Conservation (phyloP, 2,888 invertebrate species). For the Eupsilia transversa region DNA sequence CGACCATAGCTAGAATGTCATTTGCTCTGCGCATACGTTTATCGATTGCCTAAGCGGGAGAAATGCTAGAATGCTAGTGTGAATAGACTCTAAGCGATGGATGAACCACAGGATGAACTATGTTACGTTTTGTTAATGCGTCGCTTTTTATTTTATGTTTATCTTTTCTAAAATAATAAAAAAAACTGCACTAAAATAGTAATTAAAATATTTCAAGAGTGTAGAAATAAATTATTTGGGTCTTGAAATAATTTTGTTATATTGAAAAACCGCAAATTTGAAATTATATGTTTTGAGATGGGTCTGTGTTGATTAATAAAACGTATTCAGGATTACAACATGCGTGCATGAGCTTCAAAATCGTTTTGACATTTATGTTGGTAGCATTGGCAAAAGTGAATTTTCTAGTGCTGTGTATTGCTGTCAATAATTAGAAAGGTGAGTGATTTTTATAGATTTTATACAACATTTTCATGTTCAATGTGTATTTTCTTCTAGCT, state of each 20-base stretch:
- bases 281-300: not conserved
- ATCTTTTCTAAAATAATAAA: not conserved
- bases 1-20: not conserved
- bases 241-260: not conserved
- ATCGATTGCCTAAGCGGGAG: too few species aligned
- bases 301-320: slow-evolving; percentile 27
- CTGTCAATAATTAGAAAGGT: slow-evolving; percentile 89
- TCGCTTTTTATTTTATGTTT: not conserved
- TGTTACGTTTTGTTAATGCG: slow-evolving; percentile 3
- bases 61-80: not conserved
- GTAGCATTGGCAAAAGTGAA: slow-evolving; percentile 76
- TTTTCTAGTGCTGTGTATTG: slow-evolving; percentile 86
- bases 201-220: not conserved
- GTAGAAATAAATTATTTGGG: not conserved
- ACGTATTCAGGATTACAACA: slow-evolving; percentile 60
- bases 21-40: not conserved
- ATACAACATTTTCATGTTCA: slow-evolving; percentile 46
- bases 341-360: slow-evolving; percentile 46
- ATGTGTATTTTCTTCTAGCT: slow-evolving; percentile 35
- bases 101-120: accelerated
- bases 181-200: not conserved
- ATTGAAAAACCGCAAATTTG: not conserved
- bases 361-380: slow-evolving; percentile 57
- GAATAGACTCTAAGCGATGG: not conserved
- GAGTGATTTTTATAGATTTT: slow-evolving; percentile 78